These are phyloP conservation scores for Gyrodactylus salaris DNA, from an alignment of 1,140 invertebrate species.

Conservation along the genomic window DNA sequence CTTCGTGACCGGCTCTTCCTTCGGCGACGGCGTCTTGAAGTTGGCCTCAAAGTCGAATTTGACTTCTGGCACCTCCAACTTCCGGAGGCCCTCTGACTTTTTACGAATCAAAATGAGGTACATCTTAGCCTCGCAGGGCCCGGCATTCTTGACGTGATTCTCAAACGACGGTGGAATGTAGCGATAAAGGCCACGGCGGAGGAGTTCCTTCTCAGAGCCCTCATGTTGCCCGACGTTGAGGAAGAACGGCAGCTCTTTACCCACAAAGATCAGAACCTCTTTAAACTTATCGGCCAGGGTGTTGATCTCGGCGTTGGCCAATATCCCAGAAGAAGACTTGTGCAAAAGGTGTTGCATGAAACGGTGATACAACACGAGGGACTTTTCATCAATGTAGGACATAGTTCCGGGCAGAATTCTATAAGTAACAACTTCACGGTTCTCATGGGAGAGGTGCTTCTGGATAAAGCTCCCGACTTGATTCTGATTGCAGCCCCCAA, in stretches of 20 bases:
- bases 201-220: neutral
- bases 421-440: neutral
- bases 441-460: neutral
- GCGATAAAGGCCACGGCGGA: neutral
- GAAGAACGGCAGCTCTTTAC: neutral
- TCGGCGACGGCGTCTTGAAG: neutral
- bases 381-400: neutral
- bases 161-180: neutral
- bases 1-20: neutral
- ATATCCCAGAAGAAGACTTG: neutral
- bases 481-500: neutral
- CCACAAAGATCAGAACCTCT: neutral
- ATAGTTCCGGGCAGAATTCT: neutral
- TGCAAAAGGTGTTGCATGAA: neutral
- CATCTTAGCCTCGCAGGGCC: neutral
- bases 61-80: neutral
- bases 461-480: neutral
- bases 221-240: neutral
- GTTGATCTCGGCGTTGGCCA: neutral
- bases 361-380: neutral
- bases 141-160: neutral
- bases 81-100: neutral
- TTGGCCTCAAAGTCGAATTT: too few relatives aligned
- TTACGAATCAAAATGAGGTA: neutral
- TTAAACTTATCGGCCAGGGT: neutral